phyloP scores from a whole-genome alignment of 2,113 vertebrate genomes.

The Bos javanicus region DNA sequence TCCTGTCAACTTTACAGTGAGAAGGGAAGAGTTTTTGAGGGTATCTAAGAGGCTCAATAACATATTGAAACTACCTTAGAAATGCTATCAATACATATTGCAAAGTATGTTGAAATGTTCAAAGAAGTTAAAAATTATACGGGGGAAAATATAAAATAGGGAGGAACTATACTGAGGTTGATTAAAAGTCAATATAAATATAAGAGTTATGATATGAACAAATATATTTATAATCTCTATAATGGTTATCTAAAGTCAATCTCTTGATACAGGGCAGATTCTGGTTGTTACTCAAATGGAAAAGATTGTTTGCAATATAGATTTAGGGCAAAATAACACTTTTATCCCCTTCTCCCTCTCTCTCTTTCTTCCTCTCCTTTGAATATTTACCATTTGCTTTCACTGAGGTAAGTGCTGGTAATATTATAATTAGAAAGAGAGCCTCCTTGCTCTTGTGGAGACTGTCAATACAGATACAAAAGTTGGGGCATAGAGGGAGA shows the following conservation, averaged over 20 bases:
- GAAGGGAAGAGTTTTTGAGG: background rate
- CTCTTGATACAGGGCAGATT: background rate
- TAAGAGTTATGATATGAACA: background rate
- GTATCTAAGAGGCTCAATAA: background rate
- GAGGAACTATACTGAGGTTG: background rate
- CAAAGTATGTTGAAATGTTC: background rate
- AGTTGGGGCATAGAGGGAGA: no score
- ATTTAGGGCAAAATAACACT: background rate
- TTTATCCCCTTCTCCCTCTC: background rate
- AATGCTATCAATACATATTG: background rate
- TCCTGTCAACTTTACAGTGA: background rate
- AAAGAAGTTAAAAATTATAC: conserved; percentile 2
- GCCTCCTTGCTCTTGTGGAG: background rate
- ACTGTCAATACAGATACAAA: background rate
- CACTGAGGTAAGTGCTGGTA: background rate
- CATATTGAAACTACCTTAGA: background rate
- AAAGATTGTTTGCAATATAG: background rate
- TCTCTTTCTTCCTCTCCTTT: background rate
- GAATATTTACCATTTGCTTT: background rate
- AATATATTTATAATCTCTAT: background rate
- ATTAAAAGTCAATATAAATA: background rate
- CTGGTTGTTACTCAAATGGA: background rate
- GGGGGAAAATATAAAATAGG: background rate
- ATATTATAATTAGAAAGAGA: background rate
- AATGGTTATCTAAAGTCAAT: background rate